Percentiles rank a stretch among this genome's conserved stretches.
These are phyloP conservation scores for Melopsittacus undulatus DNA, from an alignment of 2,797 vertebrate species.

Conservation along the genomic window DNA sequence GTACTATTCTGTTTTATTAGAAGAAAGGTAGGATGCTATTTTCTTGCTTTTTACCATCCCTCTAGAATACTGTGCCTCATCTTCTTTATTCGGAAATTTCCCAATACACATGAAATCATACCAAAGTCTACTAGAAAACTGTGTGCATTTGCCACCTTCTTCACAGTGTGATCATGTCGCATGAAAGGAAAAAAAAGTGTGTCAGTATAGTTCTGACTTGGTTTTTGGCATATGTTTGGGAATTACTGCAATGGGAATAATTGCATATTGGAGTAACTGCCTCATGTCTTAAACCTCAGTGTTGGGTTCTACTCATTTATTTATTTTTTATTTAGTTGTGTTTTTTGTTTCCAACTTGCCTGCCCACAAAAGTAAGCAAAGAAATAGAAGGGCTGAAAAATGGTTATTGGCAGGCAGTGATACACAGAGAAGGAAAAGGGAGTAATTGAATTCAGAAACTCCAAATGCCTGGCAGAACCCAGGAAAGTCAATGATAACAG, in stretches of 20 bases:
- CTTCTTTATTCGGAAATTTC: background rate
- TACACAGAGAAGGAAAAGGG: background rate
- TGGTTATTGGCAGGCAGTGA: background rate
- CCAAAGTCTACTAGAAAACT: background rate
- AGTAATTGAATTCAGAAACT: background rate
- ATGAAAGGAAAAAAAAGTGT: background rate
- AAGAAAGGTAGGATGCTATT: background rate
- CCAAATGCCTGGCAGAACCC: background rate
- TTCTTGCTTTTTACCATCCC: background rate
- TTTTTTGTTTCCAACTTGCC: accelerated
- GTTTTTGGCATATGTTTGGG: background rate
- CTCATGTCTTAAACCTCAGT: background rate
- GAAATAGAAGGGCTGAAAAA: background rate
- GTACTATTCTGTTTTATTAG: background rate
- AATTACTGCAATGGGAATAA: background rate
- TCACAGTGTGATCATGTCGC: accelerated
- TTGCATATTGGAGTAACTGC: background rate
- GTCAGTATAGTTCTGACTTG: accelerated
- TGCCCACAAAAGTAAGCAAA: background rate
- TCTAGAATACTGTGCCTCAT: background rate
- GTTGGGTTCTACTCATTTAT: background rate
- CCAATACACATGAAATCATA: background rate
- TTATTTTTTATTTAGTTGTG: background rate
- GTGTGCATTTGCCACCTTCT: background rate
- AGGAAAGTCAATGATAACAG: background rate